Conservation (phyloP, 2,888 invertebrate genomes). For the Itoplectis maculator region DNA sequence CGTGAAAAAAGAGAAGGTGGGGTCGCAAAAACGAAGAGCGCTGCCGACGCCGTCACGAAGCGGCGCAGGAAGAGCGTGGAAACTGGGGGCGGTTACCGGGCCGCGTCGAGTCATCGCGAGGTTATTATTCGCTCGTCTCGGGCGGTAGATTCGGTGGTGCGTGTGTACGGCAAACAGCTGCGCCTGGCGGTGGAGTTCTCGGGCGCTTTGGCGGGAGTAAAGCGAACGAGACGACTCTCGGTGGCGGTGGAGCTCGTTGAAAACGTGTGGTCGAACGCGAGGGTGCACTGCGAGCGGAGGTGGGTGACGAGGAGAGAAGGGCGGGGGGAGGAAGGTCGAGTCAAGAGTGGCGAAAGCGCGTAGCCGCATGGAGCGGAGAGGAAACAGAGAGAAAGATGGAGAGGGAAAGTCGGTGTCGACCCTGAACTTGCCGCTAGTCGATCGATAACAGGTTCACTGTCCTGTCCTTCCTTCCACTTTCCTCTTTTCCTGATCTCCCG, state of each 20-base stretch:
- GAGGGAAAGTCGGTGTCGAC: slow-evolving; percentile 63
- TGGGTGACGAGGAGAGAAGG: slow-evolving; percentile 51
- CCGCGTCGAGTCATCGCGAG: slow-evolving; percentile 74
- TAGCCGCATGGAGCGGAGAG: slow-evolving; percentile 20
- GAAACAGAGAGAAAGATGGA: slow-evolving; percentile 37
- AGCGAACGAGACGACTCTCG: slow-evolving; percentile 67
- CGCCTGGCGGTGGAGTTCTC: slow-evolving; percentile 74
- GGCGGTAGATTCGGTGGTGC: slow-evolving; percentile 59
- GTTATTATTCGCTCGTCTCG: slow-evolving; percentile 77
- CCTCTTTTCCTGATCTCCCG: slow-evolving; percentile 61
- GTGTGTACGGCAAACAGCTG: slow-evolving; percentile 81
- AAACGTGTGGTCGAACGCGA: slow-evolving; percentile 60
- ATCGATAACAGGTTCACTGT: slow-evolving; percentile 83
- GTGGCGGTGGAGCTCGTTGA: slow-evolving; percentile 54
- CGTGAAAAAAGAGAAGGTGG: slow-evolving; percentile 2
- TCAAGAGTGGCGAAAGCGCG: slow-evolving; percentile 40
- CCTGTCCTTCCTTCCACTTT: slow-evolving; percentile 70
- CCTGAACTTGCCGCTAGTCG: slow-evolving; percentile 66
- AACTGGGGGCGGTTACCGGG: slow-evolving; percentile 66
- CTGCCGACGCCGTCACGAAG: slow-evolving; percentile 1
- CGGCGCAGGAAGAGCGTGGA: slow-evolving; percentile 33
- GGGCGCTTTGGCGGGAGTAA: slow-evolving; percentile 21
- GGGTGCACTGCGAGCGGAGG: slow-evolving; percentile 55
- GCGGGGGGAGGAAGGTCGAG: slow-evolving; percentile 50
- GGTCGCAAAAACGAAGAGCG: not conserved